Base-by-base conservation (phyloP, 2,797 vertebrate genomes). In the Halcyon leucocephala region DNA sequence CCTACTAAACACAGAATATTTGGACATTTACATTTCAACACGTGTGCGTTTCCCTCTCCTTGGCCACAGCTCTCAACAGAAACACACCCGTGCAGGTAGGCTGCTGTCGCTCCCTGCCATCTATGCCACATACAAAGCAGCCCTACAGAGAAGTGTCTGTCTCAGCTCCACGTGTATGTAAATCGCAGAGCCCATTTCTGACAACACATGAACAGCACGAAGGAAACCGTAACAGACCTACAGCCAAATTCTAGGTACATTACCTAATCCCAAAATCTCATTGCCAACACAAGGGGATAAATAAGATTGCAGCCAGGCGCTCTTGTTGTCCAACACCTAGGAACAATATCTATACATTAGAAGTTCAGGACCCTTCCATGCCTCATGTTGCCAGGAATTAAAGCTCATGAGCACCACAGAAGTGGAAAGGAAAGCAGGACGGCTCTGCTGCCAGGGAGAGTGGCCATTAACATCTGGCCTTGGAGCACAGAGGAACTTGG, bases 151-250 rank as follows among this genome's bases (percentile, higher is more conserved):
- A 67, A 49, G 19, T 1, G 1, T 44, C 44, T 19, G 37, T 6
- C 24, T 10, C 7, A 2, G 4, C 8, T 17, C 57, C 5, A 6
- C 19, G 0, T 0, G 3, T 6, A 2, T 16, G n/a, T 5, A 2
- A 57, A 28, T 42, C 11, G 35, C 70, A 39, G 16, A 42, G 70
- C 58, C 52, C 12, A 28, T 17, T 39, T 9, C 20, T 37, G n/a
- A 37, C 41, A 6, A 3, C 1, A 5, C 28, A 12, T 0, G 3
- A 57, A 28, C 24, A 4, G 29, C 69, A 21, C 1, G 3, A n/a
- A 76, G 64, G 70, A 37, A 65, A 70, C 1, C 21, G 4, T 37
- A 31, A 18, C 28, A 55, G 51, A 62, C 4, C 46, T 35, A 58
- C 66, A 41, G 33, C 65, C 1, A 1, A 51, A 29, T 33, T 33